Percentiles rank a stretch among this genome's conserved stretches.
Conservation (phyloP, 2,888 invertebrate genomes). For the Melanostoma scalare region DNA sequence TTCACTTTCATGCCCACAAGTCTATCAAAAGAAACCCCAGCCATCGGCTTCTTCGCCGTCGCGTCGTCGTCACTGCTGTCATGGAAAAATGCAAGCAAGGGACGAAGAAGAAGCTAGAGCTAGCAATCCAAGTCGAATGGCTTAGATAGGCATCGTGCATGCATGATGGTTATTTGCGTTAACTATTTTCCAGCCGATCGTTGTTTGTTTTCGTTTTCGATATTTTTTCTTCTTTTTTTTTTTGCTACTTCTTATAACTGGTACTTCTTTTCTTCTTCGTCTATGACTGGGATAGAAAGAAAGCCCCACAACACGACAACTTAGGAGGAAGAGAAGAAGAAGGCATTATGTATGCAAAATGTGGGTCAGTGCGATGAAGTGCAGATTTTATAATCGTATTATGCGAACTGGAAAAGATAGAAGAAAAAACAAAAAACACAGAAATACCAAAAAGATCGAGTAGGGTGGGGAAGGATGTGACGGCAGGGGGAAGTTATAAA, state of each 20-base stretch:
- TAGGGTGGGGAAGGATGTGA: slow-evolving; percentile 16
- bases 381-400: slow-evolving; percentile 77
- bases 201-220: slow-evolving; percentile 43
- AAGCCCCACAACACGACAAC: slow-evolving; percentile 21
- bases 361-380: slow-evolving; percentile 78
- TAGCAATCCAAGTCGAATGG: slow-evolving; percentile 44
- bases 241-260: not conserved
- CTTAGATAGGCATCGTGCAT: slow-evolving; percentile 71
- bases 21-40: slow-evolving; percentile 66
- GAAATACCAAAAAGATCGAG: slow-evolving; percentile 3
- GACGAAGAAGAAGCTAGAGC: slow-evolving; percentile 37
- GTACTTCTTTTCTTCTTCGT: slow-evolving; percentile 27
- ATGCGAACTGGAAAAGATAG: slow-evolving; percentile 58
- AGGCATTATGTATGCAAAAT: slow-evolving; percentile 75
- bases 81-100: slow-evolving; percentile 8
- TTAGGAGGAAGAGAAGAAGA: slow-evolving; percentile 54
- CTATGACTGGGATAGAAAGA: slow-evolving; percentile 20
- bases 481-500: not conserved
- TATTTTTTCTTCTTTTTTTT: slow-evolving; percentile 21
- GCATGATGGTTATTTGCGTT: slow-evolving; percentile 63
- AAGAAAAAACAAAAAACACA: slow-evolving; percentile 16
- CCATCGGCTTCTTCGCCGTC: slow-evolving; percentile 16
- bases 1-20: slow-evolving; percentile 73
- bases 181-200: slow-evolving; percentile 55
- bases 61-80: slow-evolving; percentile 22